Conservation (phyloP, 1,140 invertebrate species). For the Pentalonia nigronervosa region DNA sequence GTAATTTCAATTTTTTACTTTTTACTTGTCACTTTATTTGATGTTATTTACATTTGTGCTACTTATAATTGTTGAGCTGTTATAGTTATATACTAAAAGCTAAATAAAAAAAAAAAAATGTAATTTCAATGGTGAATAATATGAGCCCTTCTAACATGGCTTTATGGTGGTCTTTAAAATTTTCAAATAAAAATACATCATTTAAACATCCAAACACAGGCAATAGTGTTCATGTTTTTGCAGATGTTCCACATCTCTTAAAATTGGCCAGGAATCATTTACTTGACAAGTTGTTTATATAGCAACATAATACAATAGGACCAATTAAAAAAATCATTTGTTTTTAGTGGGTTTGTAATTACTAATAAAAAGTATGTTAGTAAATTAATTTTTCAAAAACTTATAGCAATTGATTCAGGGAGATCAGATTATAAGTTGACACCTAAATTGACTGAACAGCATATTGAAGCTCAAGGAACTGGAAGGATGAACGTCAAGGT, state of each 20-base stretch:
- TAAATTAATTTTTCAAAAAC: background rate
- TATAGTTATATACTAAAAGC: too few relatives aligned
- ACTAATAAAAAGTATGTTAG: background rate
- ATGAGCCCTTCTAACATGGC: background rate
- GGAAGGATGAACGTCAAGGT: too few relatives aligned
- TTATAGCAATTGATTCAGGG: background rate
- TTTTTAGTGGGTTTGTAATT: background rate
- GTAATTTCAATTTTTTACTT: too few relatives aligned
- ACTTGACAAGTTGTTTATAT: background rate
- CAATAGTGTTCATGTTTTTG: background rate
- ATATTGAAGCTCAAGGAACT: background rate
- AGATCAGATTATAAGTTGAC: too few relatives aligned
- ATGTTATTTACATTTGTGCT: too few relatives aligned
- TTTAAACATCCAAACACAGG: background rate
- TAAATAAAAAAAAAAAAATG: too few relatives aligned
- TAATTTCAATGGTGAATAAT: background rate
- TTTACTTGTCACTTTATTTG: too few relatives aligned
- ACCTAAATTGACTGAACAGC: background rate
- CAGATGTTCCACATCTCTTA: background rate
- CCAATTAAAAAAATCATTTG: background rate
- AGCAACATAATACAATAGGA: too few relatives aligned
- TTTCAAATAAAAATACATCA: background rate
- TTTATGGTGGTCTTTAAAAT: background rate
- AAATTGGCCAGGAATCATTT: background rate
- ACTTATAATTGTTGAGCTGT: too few relatives aligned